Evolutionary conservation across 2,888 invertebrate genomes (phyloP), one percentile per base, ranked within the genome.

Genomic region (Augiades crinisus): DNA sequence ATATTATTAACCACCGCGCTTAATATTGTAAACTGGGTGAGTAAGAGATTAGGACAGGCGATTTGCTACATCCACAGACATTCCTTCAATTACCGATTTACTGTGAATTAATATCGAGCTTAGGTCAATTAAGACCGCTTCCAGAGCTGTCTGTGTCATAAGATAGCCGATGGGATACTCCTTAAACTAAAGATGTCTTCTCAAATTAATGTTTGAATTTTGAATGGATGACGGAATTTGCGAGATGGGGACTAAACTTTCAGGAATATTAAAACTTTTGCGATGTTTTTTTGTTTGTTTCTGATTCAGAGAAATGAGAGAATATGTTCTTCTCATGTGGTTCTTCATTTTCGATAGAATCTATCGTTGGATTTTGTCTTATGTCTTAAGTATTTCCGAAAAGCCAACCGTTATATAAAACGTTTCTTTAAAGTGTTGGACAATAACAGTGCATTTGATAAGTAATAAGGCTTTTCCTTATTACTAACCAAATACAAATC

Each of bases 71-170:
- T n/a, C n/a, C n/a, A n/a, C 30, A 27, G 49, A 41, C 22, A 49
- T 49, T 49, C 49, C 56, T 45, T 62, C 63, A 63, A 49, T 49
- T 49, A 63, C 68, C 69, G 68, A 76, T 72, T 72, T 67, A 65
- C 69, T 57, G 61, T 64, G 67, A 75, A 78, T 75, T 78, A 75
- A 77, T 79, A 72, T 72, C 68, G 67, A 64, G 63, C 62, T 63
- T 65, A 68, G 67, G 71, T 70, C 74, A 74, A 78, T 77, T 76
- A 72, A 74, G 49, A 24, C 69, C 66, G 65, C 50, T 65, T 55
- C 50, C 52, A 57, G 64, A 57, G 62, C 62, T 64, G 65, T 61
- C 65, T 62, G 66, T 66, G 66, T 65, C 65, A 59, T 62, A 61
- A 65, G 67, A 70, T 56, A 62, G 51, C 40, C 40, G 19, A 12